Evolutionary conservation across 2,888 invertebrate species (phyloP), one percentile per base, ranked within the genome.

Genomic region (Drosophila subsilvestris): DNA sequence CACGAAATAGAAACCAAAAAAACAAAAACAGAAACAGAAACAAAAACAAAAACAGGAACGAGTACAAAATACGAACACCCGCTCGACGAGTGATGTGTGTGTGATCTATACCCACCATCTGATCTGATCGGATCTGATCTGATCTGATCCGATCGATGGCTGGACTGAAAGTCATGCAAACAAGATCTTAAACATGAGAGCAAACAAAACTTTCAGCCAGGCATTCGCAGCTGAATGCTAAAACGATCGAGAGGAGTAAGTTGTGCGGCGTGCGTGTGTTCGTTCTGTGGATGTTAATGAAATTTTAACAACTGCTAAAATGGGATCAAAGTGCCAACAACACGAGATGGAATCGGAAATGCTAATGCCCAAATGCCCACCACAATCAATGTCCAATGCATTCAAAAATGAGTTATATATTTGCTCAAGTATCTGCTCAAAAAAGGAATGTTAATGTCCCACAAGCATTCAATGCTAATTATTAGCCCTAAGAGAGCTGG

Each of bases 151-250:
- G 8, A 49, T 44, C 3, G 27, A 27, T 27, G 27, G 27, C n/a
- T n/a, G n/a, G n/a, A n/a, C 14, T 12, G 18, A 48, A 20, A 44
- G 22, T 42, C 20, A 45, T 49, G 29, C 29, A 43, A 48, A 61
- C 51, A 47, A 68, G 48, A 54, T 10, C 44, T 51, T 32, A 47
- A 63, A 43, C 50, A 37, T 37, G 37, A 32, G 37, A 51, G 45
- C 54, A 76, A 63, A 76, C 58, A 51, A 66, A 66, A 66, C 53
- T 60, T 29, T 5, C 12, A 2, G 47, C 20, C 51, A n/a, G 45
- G 42, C 43, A 61, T 67, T 77, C 80, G 50, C 83, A 76, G 56
- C 66, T 67, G 50, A 73, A 76, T 70, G 67, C 63, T 67, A 79
- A 79, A 79, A 42, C 20, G 25, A 65, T 65, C 50, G 27, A 9